phyloP scores from a whole-genome alignment of 2,797 vertebrate genomes.

The Enteromius viviparus region DNA sequence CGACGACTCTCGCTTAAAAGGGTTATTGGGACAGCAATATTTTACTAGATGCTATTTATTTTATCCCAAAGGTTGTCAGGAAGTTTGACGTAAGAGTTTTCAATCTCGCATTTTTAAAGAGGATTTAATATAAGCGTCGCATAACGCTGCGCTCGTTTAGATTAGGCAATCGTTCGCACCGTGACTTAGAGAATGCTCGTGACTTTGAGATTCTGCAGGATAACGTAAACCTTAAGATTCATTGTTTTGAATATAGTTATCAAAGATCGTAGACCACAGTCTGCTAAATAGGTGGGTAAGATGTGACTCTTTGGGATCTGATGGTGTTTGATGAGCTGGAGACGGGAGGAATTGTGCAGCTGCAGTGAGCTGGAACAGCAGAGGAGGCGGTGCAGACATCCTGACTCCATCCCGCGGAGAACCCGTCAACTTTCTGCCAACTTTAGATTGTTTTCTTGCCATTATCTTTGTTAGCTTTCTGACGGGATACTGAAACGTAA shows the following conservation, averaged over 20 bases:
- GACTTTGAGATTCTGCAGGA: not conserved
- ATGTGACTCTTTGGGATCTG: constrained; percentile 23
- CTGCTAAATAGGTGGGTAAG: not conserved
- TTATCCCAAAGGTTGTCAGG: not conserved
- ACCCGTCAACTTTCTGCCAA: constrained; percentile 79
- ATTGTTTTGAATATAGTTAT: not conserved
- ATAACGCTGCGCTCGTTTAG: not conserved
- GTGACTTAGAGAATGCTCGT: too few relatives aligned
- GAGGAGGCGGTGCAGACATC: constrained; percentile 82
- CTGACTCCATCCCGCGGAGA: constrained; percentile 85
- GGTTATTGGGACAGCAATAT: not conserved
- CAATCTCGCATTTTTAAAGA: not conserved
- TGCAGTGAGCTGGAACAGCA: constrained; percentile 82
- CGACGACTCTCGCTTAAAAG: not conserved
- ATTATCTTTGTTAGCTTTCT: constrained; percentile 77
- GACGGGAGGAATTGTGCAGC: constrained; percentile 68
- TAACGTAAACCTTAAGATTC: not conserved
- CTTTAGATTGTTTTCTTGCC: constrained; percentile 80
- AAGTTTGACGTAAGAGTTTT: not conserved
- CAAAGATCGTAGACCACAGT: not conserved
- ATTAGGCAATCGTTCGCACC: not conserved
- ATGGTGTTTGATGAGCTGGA: constrained; percentile 41
- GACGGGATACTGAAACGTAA: constrained; percentile 71
- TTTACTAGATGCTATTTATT: not conserved
- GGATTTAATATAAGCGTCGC: not conserved